A percentile compares a stretch with the other conserved stretches of the same genome.
Evolutionary conservation across 2,797 vertebrate genomes (phyloP).

Genomic region (Phalanger gymnotis): DNA sequence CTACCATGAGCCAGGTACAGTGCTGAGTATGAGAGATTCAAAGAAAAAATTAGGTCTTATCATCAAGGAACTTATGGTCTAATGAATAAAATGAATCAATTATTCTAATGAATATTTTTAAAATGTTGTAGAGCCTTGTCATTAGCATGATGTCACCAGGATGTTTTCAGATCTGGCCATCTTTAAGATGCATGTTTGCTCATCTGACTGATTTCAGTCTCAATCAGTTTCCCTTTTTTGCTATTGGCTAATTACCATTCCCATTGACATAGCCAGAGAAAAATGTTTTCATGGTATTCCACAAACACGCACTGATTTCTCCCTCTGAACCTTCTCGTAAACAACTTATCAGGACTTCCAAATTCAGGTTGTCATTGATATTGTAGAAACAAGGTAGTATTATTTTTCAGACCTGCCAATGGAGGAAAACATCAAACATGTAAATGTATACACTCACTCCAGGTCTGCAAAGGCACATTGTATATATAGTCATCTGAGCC

Average conservation of each 20-base stretch:
- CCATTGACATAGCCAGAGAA: slow-evolving; percentile 63
- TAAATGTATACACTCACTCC: slow-evolving; percentile 54
- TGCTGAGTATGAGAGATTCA: neutral
- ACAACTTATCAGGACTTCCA: slow-evolving; percentile 78
- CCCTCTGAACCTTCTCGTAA: slow-evolving; percentile 76
- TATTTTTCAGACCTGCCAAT: slow-evolving; percentile 70
- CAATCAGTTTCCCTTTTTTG: slow-evolving; percentile 59
- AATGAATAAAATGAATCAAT: neutral
- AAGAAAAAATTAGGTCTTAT: neutral
- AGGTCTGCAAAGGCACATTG: slow-evolving; percentile 21
- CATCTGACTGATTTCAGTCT: neutral
- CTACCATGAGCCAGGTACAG: neutral
- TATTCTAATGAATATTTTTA: neutral
- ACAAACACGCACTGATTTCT: slow-evolving; percentile 75
- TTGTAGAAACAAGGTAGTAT: slow-evolving; percentile 64
- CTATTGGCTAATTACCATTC: slow-evolving; percentile 75
- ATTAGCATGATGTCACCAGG: neutral
- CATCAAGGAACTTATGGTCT: neutral
- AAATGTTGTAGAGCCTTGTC: neutral
- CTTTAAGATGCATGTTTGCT: neutral
- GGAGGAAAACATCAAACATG: slow-evolving; percentile 65
- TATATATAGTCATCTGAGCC: slow-evolving; percentile 45
- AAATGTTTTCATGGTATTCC: slow-evolving; percentile 78
- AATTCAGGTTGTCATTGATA: slow-evolving; percentile 79
- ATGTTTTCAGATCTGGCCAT: neutral